A percentile compares a stretch with the other conserved stretches of the same genome.
Conservation (phyloP, 2,113 vertebrate genomes). For the Emydura subglobosa region DNA sequence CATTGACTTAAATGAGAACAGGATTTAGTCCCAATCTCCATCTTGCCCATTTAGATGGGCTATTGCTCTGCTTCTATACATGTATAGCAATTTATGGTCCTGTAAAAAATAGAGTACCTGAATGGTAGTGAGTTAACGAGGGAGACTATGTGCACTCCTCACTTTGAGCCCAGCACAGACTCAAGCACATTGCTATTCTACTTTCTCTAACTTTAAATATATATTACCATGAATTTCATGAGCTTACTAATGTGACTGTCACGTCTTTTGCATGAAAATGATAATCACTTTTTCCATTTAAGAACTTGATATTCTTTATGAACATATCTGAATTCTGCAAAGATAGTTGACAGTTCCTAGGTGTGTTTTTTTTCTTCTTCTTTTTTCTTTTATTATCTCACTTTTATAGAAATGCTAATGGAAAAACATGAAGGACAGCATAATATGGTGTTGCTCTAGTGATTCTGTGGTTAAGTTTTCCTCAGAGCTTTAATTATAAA, state of each 20-base stretch:
- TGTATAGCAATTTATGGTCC: not conserved
- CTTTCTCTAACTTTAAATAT: not conserved
- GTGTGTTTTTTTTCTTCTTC: not conserved
- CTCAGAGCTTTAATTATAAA: conserved; percentile 68
- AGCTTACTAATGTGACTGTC: conserved; percentile 39
- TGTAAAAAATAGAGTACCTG: not conserved
- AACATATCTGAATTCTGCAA: conserved; percentile 59
- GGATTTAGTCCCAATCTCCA: not conserved
- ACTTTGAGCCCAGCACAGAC: not conserved
- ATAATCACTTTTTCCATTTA: conserved; percentile 63
- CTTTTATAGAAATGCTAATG: conserved; percentile 70
- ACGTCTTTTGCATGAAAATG: conserved; percentile 35
- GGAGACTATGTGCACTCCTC: rapidly evolving
- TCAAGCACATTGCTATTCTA: not conserved
- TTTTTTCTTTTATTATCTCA: conserved; percentile 54
- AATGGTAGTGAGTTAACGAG: not conserved
- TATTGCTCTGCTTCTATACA: not conserved
- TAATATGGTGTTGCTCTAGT: conserved; percentile 64
- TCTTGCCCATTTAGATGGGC: not conserved
- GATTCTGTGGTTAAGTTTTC: conserved; percentile 60
- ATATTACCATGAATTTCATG: conserved; percentile 1
- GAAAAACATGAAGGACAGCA: conserved; percentile 57
- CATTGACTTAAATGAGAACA: no score
- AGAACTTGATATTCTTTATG: conserved; percentile 56
- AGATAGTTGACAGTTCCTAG: conserved; percentile 58